Conservation (phyloP, 2,888 invertebrate species). For the Lordiphosa andalusiaca region DNA sequence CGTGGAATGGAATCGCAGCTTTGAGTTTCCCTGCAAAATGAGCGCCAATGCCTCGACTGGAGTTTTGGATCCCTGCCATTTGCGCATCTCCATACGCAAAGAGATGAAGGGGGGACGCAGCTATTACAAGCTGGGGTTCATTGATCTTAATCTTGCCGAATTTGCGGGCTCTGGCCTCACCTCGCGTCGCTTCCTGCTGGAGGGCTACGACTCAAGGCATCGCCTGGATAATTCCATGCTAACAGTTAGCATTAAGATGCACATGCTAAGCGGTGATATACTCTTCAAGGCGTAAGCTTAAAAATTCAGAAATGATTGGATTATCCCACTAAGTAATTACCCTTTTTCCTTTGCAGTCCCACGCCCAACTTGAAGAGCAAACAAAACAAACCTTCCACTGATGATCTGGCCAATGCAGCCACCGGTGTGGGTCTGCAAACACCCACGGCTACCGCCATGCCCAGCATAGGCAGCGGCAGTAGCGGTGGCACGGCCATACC, state of each 20-base stretch:
- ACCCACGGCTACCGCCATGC: slow-evolving; percentile 71
- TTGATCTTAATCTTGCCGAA: slow-evolving; percentile 97
- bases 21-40: slow-evolving; percentile 97
- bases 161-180: slow-evolving; percentile 96
- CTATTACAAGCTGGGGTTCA: slow-evolving; percentile 96
- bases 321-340: not conserved
- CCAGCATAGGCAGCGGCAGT: slow-evolving; percentile 65
- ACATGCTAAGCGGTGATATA: slow-evolving; percentile 96
- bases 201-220: slow-evolving; percentile 95
- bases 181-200: slow-evolving; percentile 92
- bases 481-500: slow-evolving; percentile 61
- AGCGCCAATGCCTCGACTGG: slow-evolving; percentile 97
- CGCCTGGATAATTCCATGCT: slow-evolving; percentile 98
- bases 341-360: slow-evolving; percentile 81
- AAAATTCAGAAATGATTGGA: too few species aligned
- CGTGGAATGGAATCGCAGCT: slow-evolving; percentile 95
- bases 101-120: slow-evolving; percentile 86
- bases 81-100: slow-evolving; percentile 97
- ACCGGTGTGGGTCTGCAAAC: slow-evolving; percentile 75
- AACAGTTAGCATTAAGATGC: slow-evolving; percentile 93
- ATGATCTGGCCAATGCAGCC: slow-evolving; percentile 76
- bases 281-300: slow-evolving; percentile 97
- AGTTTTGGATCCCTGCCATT: slow-evolving; percentile 94
- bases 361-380: slow-evolving; percentile 84
- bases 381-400: slow-evolving; percentile 81